Evolutionary conservation across 2,888 invertebrate species (phyloP), one percentile per base, ranked within the genome.

Genomic region (Torymus aiolomorphi): DNA sequence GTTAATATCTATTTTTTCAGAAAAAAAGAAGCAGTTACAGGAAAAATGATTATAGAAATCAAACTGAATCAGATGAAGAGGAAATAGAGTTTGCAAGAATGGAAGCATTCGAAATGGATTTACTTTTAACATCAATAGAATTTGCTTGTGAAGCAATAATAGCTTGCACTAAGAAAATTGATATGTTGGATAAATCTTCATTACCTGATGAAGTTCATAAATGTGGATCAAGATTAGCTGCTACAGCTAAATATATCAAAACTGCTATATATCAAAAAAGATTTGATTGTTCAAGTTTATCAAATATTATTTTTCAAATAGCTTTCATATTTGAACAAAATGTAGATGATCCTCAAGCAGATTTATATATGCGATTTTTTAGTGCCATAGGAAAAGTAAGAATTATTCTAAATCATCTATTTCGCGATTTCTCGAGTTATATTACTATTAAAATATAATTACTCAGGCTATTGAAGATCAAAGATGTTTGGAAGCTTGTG

Each of bases 321-420:
- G 92, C 94, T 8, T 92, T 92, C 81, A 91, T 94, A 2, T 93
- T 94, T 0, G 95, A 95, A 88, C 92, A 91, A 13, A 91, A 92
- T 75, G 94, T 95, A 92, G 94, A 94, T 0, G 96, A 96, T 0
- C 93, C 94, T 0, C 93, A 95, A 4, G 96, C 96, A 0, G 95
- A 94, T 3, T 91, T 96, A 65, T 96, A 96, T 90, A 93, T 94
- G 69, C 91, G 96, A 82, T 93, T 96, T 73, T 92, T 96, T 79
- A 92, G 94, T 4, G 93, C 94, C 0, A 93, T 93, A 0, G 92
- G 78, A 14, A 74, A 78, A 69, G 83, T 83, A 80, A 74, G 20
- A 14, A 18, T 54, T 66, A 16, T 31, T 42, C 18, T 31, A 31
- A 8, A 31, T 5, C 8, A 31, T 31, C 5, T 8, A 42, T 66